Conservation (phyloP, 30 jellyfish, hydroid and myxozoan genomes). For the Chironex yamaguchii region DNA sequence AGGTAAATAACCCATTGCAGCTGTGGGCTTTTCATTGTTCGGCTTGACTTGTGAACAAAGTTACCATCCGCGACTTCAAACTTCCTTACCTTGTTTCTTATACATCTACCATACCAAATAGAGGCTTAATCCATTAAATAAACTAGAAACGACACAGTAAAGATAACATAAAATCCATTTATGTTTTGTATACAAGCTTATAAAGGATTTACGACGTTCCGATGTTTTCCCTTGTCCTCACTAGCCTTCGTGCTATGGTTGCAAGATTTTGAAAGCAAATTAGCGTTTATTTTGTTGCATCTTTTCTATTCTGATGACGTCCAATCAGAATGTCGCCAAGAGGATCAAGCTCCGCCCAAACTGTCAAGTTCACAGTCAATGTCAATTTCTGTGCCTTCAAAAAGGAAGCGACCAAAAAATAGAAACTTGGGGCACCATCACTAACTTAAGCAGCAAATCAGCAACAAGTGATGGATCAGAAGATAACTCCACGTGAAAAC, state of each 20-base stretch:
- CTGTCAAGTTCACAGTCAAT: conserved; percentile 75
- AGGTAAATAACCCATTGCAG: conserved; percentile 45
- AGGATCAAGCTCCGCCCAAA: conserved; percentile 80
- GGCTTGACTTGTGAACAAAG: neutral
- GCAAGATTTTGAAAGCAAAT: conserved; percentile 72
- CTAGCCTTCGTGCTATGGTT: conserved; percentile 83
- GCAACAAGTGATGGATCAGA: too few species aligned
- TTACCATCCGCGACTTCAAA: neutral
- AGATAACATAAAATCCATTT: conserved; percentile 84
- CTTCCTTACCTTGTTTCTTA: neutral
- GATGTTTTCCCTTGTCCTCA: conserved; percentile 63
- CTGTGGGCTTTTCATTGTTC: neutral
- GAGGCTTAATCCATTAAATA: conserved; percentile 70
- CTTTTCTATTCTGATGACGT: conserved; percentile 64
- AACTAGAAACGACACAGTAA: conserved; percentile 74
- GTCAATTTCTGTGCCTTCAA: conserved; percentile 88
- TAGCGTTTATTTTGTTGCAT: conserved; percentile 78
- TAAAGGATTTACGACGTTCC: conserved; percentile 73
- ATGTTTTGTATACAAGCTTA: conserved; percentile 83
- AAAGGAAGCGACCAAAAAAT: too few species aligned
- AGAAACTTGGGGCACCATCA: too few species aligned
- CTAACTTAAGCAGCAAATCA: too few species aligned
- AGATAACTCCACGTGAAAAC: too few species aligned
- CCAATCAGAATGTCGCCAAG: conserved; percentile 74
- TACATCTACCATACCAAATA: neutral